Conservation (phyloP, 2,888 invertebrate genomes). For the Tineola bisselliella region DNA sequence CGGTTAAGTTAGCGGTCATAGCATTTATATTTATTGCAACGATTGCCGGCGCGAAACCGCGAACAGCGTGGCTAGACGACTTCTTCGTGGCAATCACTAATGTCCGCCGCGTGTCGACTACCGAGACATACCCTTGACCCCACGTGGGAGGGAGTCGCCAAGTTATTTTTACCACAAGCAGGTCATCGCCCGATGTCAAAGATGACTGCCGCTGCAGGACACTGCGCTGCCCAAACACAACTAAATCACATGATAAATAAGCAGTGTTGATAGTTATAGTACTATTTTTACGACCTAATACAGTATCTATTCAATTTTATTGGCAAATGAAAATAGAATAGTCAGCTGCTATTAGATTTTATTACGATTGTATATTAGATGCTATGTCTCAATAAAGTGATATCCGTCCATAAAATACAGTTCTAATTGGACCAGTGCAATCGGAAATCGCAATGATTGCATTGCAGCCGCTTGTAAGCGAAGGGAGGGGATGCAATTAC, state of each 20-base stretch:
- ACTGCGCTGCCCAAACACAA: slow-evolving; percentile 14
- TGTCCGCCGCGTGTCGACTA: slow-evolving; percentile 16
- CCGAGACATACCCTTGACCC: slow-evolving; percentile 39
- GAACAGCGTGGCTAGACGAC: neutral
- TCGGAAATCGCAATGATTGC: slow-evolving; percentile 61
- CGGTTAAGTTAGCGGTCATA: slow-evolving; percentile 1
- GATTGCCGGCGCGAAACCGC: neutral
- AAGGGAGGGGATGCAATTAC: slow-evolving; percentile 31
- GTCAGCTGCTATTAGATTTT: neutral
- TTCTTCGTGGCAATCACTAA: slow-evolving; percentile 1
- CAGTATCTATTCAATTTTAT: neutral
- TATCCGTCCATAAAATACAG: slow-evolving; percentile 2
- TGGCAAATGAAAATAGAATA: neutral
- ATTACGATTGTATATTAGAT: slow-evolving; percentile 4
- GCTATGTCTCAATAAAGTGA: slow-evolving; percentile 3
- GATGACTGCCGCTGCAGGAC: slow-evolving; percentile 28
- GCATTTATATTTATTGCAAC: neutral
- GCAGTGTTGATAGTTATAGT: neutral
- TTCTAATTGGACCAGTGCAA: slow-evolving; percentile 25
- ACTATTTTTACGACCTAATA: neutral
- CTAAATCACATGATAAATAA: neutral
- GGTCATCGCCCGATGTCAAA: slow-evolving; percentile 41
- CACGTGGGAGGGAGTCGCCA: slow-evolving; percentile 42
- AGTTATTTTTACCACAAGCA: slow-evolving; percentile 42
- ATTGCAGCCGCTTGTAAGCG: slow-evolving; percentile 22